These are phyloP conservation scores for Yponomeuta cagnagella DNA, from an alignment of 2,888 invertebrate genomes.

Conservation along the genomic window DNA sequence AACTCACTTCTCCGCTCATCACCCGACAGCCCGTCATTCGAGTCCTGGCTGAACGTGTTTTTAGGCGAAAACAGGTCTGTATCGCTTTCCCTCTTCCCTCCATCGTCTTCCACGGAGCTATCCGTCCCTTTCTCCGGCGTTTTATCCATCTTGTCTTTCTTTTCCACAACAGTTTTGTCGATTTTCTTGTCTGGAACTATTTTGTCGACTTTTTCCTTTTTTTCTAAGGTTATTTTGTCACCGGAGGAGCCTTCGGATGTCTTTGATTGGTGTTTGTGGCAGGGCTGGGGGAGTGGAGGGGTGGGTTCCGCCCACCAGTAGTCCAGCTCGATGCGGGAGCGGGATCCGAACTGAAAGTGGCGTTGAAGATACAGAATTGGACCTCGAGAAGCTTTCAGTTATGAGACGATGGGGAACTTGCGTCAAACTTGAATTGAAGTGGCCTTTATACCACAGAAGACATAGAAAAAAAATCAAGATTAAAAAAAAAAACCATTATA, in stretches of 20 bases:
- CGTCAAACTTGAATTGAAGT: too few species aligned
- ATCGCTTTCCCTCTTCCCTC: constrained; percentile 46
- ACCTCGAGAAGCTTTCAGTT: too few species aligned
- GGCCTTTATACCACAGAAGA: too few species aligned
- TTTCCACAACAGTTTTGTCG: background rate
- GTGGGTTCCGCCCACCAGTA: constrained; percentile 85
- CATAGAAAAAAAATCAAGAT: too few species aligned
- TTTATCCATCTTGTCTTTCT: constrained; percentile 27
- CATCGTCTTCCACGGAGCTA: constrained; percentile 48
- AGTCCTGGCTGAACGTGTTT: constrained; percentile 56
- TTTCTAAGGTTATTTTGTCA: constrained; percentile 22
- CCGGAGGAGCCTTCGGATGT: constrained; percentile 13
- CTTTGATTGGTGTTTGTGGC: constrained; percentile 18
- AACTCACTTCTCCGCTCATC: constrained; percentile 60
- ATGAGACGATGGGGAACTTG: too few species aligned
- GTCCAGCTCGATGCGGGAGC: constrained; percentile 84
- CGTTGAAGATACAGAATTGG: too few species aligned
- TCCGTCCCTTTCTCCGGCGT: constrained; percentile 42
- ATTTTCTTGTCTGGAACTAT: constrained; percentile 30
- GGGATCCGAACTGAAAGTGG: constrained; percentile 78
- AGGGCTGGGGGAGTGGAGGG: constrained; percentile 46
- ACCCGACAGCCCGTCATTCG: constrained; percentile 64
- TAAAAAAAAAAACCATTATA: too few species aligned
- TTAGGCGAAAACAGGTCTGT: constrained; percentile 61
- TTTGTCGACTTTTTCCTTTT: constrained; percentile 27